A percentile compares a stretch with the other conserved stretches of the same genome.
phyloP scores from a whole-genome alignment of 2,797 vertebrate genomes.

The Peromyscus aztecus region DNA sequence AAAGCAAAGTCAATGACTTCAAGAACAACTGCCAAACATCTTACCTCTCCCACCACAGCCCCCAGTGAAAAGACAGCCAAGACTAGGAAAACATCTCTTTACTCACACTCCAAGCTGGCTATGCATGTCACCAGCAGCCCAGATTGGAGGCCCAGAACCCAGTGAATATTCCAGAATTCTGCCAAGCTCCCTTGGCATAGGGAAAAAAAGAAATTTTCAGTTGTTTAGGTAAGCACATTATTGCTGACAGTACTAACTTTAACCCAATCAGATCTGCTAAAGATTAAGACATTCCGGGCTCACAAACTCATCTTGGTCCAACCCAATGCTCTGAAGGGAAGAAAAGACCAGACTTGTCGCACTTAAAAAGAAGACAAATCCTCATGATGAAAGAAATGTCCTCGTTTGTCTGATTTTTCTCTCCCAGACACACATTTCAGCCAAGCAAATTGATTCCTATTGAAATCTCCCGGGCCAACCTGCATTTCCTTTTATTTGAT shows the following conservation, averaged over 20 bases:
- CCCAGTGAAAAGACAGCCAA: slow-evolving; percentile 43
- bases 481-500: background rate
- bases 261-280: background rate
- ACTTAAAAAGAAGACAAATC: slow-evolving; percentile 26
- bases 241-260: background rate
- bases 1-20: slow-evolving; percentile 63
- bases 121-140: slow-evolving; percentile 44
- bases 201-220: background rate
- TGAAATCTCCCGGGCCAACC: background rate
- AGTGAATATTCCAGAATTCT: slow-evolving; percentile 33
- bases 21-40: slow-evolving; percentile 56
- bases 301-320: background rate
- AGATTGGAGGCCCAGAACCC: slow-evolving; percentile 34
- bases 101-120: slow-evolving; percentile 12
- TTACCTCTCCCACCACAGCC: background rate
- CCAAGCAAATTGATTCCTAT: background rate
- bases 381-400: slow-evolving; percentile 13
- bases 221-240: slow-evolving; percentile 2
- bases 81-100: slow-evolving; percentile 23
- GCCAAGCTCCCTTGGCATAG: slow-evolving; percentile 16
- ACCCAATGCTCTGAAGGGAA: background rate
- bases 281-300: background rate
- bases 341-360: background rate
- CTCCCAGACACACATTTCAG: background rate
- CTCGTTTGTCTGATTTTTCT: slow-evolving; percentile 6